Evolutionary conservation across 2,888 invertebrate genomes (phyloP), one percentile per base, ranked within the genome.

Genomic region (Diaphora mendica): DNA sequence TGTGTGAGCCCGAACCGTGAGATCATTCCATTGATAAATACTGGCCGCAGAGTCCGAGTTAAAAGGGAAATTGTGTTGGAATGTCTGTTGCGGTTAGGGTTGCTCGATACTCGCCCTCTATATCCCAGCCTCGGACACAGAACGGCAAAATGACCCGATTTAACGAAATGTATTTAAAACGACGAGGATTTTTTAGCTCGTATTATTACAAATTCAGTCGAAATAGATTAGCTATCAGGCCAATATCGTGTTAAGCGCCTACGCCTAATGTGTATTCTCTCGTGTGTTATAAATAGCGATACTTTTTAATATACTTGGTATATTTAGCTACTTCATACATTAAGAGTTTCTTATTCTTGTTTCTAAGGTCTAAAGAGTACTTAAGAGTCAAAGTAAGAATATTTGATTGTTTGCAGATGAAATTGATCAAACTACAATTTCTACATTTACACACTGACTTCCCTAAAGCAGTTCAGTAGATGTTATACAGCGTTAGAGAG

Each of bases 41-140:
- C 86, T 80, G 83, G 82, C 86, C 87, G 76, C 88, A 87, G 86
- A 88, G 89, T 88, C 89, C 87, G 89, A 90, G 90, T 89, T 94
- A 94, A 94, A 94, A 94, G 94, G 94, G 93, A 94, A 94, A 92
- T 92, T 91, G 92, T 94, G 94, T 94, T 88, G 93, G 92, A 93
- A 90, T 89, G 89, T 88, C 85, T 85, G 85, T 73, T 83, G 89
- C 84, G 86, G 90, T 85, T 85, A 89, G 89, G 89, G 89, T 72
- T 89, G 88, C 79, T 80, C 68, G 69, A 77, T 71, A 79, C 75
- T 79, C 75, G 74, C 77, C 72, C 78, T 82, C 79, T 77, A 64
- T 79, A 75, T 78, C 76, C 70, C 77, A 72, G 39, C 66, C 69
- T 1, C n/a, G 17, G 39, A 26, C 69, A 59, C 35, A n/a, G 17